These are phyloP conservation scores for Eclectus roratus DNA, from an alignment of 2,113 vertebrate species.

Conservation along the genomic window DNA sequence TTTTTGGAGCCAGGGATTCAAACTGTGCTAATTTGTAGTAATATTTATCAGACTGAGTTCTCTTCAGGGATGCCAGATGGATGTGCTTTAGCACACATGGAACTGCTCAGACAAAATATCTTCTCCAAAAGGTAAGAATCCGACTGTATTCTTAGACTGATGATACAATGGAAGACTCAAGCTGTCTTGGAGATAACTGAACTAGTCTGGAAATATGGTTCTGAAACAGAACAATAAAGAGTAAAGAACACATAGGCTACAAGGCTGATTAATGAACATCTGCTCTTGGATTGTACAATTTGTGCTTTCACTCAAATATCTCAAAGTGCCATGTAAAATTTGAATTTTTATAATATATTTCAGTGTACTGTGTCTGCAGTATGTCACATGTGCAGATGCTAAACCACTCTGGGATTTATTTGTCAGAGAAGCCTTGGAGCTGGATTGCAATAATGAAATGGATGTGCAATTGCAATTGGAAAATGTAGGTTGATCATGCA, in stretches of 20 bases:
- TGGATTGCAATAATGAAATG: neutral
- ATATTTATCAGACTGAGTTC: slow-evolving; percentile 42
- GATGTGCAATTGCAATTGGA: neutral
- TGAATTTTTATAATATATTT: neutral
- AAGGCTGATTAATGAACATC: slow-evolving; percentile 14
- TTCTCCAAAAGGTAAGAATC: slow-evolving; percentile 52
- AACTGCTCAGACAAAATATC: slow-evolving; percentile 42
- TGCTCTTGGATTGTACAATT: neutral
- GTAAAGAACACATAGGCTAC: neutral
- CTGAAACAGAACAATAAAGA: neutral
- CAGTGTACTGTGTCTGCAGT: neutral
- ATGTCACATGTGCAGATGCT: neutral
- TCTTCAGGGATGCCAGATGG: slow-evolving; percentile 31
- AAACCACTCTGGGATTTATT: neutral
- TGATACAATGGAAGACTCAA: neutral
- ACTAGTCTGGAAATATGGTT: slow-evolving; percentile 7
- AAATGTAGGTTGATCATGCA: neutral
- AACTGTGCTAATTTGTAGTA: slow-evolving; percentile 30
- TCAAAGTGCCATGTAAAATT: neutral
- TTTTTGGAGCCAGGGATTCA: slow-evolving; percentile 15
- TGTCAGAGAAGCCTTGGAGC: neutral
- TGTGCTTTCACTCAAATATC: slow-evolving; percentile 11
- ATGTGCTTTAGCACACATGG: slow-evolving; percentile 46
- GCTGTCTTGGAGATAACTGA: neutral
- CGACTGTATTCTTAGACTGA: neutral